Base-by-base conservation (phyloP, 2,888 invertebrate species). In the Apomyelois bistriatella region DNA sequence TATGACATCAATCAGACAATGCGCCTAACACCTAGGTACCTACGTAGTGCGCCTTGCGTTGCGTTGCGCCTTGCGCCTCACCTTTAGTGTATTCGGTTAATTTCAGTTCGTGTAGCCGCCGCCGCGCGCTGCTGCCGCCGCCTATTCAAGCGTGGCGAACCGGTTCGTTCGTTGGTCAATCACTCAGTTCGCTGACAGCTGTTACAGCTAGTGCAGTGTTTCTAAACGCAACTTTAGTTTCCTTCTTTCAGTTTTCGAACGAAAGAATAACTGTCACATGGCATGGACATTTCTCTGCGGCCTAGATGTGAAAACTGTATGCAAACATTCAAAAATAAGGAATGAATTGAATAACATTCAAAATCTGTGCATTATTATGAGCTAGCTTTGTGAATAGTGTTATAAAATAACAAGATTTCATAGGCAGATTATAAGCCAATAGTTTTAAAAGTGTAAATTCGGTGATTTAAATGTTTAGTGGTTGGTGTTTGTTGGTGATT, bases 151-250 rank as follows among this genome's bases (percentile, higher is more conserved):
- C 62, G 64, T 63, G 66, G 63, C 69, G 64, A 66, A 66, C 64
- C 60, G 66, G 65, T 66, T 68, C 61, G 65, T 66, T 68, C 61
- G 59, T 66, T 55, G 52, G 38, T 56, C 53, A 47, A 15, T 58
- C 53, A 49, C 64, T 82, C 76, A 83, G 84, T 87, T 78, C 73
- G 70, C 70, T 70, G 78, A 82, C 81, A 75, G 78, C 76, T 74
- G 80, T 78, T 76, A 66, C 59, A 64, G 74, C 62, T 70, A 58
- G 61, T 70, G 71, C 72, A 70, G 77, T 76, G 79, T 80, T 82
- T 79, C 68, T 59, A 79, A 83, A 83, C 82, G 79, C 54, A 70
- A 58, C 52, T 48, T 54, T 48, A 61, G 53, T 58, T 64, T 63
- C 58, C 62, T 62, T 59, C 62, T 72, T 15, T 16, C 15, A 16